These are phyloP conservation scores for Branchinecta lynchi DNA, from an alignment of 1,140 invertebrate genomes.

Conservation along the genomic window DNA sequence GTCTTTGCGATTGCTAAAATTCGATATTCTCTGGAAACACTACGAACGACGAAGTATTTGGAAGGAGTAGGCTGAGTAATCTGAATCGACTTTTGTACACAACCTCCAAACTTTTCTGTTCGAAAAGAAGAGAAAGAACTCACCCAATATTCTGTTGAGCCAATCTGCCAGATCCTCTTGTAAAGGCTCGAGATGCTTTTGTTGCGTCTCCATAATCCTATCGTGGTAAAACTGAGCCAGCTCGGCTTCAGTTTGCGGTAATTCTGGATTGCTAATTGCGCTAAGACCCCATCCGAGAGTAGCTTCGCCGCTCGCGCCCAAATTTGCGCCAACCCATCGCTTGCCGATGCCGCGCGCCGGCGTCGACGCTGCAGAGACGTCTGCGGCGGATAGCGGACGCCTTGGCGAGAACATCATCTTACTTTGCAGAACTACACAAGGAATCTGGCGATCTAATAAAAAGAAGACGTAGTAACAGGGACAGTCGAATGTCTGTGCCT, in stretches of 20 bases:
- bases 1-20: too few relatives aligned
- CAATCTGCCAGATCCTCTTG: slow-evolving; percentile 73
- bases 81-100: too few relatives aligned
- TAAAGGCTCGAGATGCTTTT: slow-evolving; percentile 56
- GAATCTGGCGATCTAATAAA: neutral
- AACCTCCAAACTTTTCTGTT: too few relatives aligned
- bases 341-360: neutral
- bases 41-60: too few relatives aligned
- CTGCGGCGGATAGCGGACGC: neutral
- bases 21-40: too few relatives aligned
- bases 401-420: slow-evolving; percentile 12
- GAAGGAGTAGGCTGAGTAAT: too few relatives aligned
- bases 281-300: slow-evolving; percentile 14
- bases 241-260: slow-evolving; percentile 45
- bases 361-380: slow-evolving; percentile 1
- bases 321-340: slow-evolving; percentile 13
- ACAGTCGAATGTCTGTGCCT: too few relatives aligned
- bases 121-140: slow-evolving; percentile 28
- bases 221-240: slow-evolving; percentile 54
- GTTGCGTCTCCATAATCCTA: slow-evolving; percentile 54
- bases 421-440: neutral
- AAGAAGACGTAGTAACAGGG: neutral
- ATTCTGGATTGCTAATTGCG: slow-evolving; percentile 30
- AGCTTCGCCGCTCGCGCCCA: neutral
- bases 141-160: slow-evolving; percentile 67